Base-by-base conservation (phyloP, 2,888 invertebrate genomes). In the Arenicola marina region DNA sequence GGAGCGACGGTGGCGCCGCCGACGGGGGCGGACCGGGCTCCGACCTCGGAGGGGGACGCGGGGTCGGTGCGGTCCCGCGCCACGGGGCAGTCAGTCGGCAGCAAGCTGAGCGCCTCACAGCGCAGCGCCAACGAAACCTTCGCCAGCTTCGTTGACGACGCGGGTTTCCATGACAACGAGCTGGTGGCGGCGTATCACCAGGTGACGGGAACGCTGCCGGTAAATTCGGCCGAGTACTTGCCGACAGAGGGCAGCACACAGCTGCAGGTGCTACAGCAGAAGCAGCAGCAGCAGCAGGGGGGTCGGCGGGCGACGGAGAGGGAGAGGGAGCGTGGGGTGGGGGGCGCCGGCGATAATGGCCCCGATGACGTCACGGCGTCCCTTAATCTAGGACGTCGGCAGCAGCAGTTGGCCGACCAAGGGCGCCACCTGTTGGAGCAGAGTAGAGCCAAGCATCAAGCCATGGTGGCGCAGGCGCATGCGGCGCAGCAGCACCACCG, bases 361-460 rank as follows among this genome's bases (percentile, higher is more conserved):
- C n/a, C n/a, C n/a, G n/a, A n/a, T n/a, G n/a, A n/a, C n/a, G n/a
- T n/a, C n/a, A n/a, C n/a, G n/a, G 11, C 11, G 28, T 11, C 7
- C 11, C 53, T 28, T 24, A 24, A 28, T 73, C 72, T 45, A 75
- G 15, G 29, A 24, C 55, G 28, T 44, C 76, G 75, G 59, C 76
- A 78, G 46, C 76, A 78, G 72, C 56, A 66, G 31, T 63, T 71
- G 75, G 56, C 62, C 34, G 66, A 72, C 31, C 69, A 70, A 48
- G 68, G 71, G 31, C 66, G 67, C 15, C 65, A 64, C 18, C 61
- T 81, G 65, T 65, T 81, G 51, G 80, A 81, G 63, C 75, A 77
- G 66, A 81, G 79, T 65, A 80, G 78, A 61, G 80, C 80, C 54
- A 82, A 82, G 68, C 82, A 82, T 68, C 78, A 80, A 59, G 79